These are phyloP conservation scores for Camelus dromedarius DNA, from an alignment of 2,113 vertebrate genomes.

Conservation along the genomic window DNA sequence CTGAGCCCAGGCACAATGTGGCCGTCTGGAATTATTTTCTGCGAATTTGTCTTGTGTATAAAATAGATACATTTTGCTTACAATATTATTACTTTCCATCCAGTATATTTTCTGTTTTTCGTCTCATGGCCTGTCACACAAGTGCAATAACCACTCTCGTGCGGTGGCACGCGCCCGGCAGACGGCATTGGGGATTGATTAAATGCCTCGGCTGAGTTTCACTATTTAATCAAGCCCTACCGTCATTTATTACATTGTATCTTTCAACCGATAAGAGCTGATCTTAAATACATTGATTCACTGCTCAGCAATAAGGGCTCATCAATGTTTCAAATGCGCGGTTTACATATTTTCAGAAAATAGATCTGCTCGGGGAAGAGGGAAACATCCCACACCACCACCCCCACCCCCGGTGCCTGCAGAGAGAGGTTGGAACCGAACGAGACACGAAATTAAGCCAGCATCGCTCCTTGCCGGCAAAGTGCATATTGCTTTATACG, in stretches of 20 bases:
- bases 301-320: background rate
- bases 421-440: rapidly evolving
- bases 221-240: background rate
- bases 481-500: background rate
- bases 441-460: rapidly evolving
- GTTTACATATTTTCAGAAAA: constrained; percentile 47
- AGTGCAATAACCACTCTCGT: rapidly evolving
- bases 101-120: background rate
- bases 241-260: background rate
- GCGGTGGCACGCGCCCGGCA: rapidly evolving
- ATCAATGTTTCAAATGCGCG: background rate
- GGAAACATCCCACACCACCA: background rate
- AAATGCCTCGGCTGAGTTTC: background rate
- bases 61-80: constrained; percentile 26
- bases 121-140: background rate
- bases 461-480: background rate
- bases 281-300: constrained; percentile 43
- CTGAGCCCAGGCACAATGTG: rapidly evolving
- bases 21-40: background rate
- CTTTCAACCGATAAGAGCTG: background rate
- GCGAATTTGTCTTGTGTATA: background rate
- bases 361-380: background rate
- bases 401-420: background rate
- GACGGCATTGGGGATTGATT: background rate
- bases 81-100: constrained; percentile 1